Base-by-base conservation (phyloP, 2,888 invertebrate genomes). In the Sphinx pinastri region DNA sequence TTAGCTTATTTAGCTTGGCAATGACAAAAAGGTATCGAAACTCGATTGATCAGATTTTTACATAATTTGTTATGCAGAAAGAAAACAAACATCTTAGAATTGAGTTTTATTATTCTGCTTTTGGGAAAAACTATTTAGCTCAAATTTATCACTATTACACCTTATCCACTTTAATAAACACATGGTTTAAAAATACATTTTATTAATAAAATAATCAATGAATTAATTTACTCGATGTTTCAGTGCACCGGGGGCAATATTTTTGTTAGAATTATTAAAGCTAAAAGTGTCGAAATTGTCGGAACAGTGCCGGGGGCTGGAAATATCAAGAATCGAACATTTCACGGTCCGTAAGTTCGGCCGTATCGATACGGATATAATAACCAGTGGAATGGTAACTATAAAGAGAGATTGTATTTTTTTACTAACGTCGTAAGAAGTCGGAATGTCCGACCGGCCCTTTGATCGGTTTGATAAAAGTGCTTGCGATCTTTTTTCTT, bases 371-470 rank as follows among this genome's bases (percentile, higher is more conserved):
- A 90, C 90, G 90, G 90, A 90, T 91, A 92, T 90, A 93, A 93
- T 93, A 93, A 93, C 93, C 93, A 92, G 89, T 90, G 91, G 87
- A 93, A 93, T 93, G 92, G 91, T 93, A 93, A 93, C 93, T 93
- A 93, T 93, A 93, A 93, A 93, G 93, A 90, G 87, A 93, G 93
- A 93, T 93, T 93, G 93, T 93, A 90, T 93, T 93, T 92, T 71
- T 93, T 93, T 93, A 93, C 92, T 93, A 93, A 91, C 92, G 91
- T 93, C 93, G 89, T 93, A 93, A 93, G 92, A 90, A 91, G 88
- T 92, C 87, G 93, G 93, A 93, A 93, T 92, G 92, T 87, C 89
- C 90, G 91, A 85, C 87, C 90, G 91, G 89, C 89, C 93, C 93
- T 93, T 94, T 93, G 93, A 93, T 93, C 92, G 91, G 85, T 91